Evolutionary conservation across 2,797 vertebrate genomes (phyloP), one percentile per base, ranked within the genome.

Genomic region (Macropus fuliginosus): DNA sequence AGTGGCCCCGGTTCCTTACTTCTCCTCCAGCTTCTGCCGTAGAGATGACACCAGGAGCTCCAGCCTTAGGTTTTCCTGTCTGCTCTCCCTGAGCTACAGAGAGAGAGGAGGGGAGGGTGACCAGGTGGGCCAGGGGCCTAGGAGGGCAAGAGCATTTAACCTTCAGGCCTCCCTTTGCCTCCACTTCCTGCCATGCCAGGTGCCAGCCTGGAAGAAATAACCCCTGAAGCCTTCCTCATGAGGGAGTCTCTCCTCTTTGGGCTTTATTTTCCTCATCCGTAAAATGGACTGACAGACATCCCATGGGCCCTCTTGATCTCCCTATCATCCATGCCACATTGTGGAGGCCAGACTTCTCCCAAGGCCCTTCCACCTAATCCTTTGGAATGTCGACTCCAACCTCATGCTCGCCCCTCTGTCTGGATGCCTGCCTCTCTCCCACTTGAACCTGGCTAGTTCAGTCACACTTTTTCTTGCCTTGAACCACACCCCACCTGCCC

Each of bases 1-100:
- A 0, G 27, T 8, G 11, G 12, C 34, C 66, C n/a, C 34, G 5
- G n/a, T 2, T 11, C 21, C 98, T 93, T 97, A 99, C 98, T 97
- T 99, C 95, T 98, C 96, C 50, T 92, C 97, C 62, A 99, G 93
- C 92, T 99, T 97, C 74, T 98, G 96, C 56, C 98, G 98, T 95
- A 93, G 98, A 24, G 98, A 95, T 81, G 92, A 46, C 90, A 98
- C 97, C 81, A 98, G 96, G 91, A 98, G 96, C 95, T 98, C 98
- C 97, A 99, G 95, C 50, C 96, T 97, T 95, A 98, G 93, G 59
- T 98, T 96, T 90, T 98, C 98, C 0, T 46, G 94, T 52, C 92
- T 98, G 92, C 98, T 98, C 94, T 98, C 97, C 24, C 96, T 91
- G 28, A 92, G 93, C 97, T 96, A 92, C 29, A 62, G 24, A 93